Conservation (phyloP, 2,888 invertebrate species). For the Synergus gifuensis region DNA sequence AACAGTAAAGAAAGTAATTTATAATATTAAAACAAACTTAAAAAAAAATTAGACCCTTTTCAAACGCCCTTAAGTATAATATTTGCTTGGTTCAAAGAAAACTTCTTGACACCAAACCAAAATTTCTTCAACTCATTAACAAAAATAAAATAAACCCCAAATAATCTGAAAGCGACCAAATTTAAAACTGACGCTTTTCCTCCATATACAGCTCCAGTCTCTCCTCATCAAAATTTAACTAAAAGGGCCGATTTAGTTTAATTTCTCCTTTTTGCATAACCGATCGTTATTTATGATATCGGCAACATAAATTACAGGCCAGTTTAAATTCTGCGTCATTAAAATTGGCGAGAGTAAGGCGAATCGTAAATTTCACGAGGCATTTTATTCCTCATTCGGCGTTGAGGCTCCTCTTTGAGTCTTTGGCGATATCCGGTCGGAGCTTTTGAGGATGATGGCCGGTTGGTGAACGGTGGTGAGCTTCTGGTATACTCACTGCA, state of each 20-base stretch:
- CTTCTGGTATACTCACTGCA: slow-evolving; percentile 12
- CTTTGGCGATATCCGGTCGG: slow-evolving; percentile 38
- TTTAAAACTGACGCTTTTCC: not conserved
- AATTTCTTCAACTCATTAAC: too few relatives aligned
- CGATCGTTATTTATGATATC: slow-evolving; percentile 42
- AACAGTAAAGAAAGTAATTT: too few relatives aligned
- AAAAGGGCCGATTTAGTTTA: slow-evolving; percentile 19
- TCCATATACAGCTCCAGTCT: not conserved
- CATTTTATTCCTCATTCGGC: slow-evolving; percentile 41
- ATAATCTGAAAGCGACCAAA: slow-evolving; percentile 15
- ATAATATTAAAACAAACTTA: too few relatives aligned
- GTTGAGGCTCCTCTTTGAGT: not conserved
- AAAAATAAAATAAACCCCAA: not conserved
- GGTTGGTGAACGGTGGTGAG: not conserved
- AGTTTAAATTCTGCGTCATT: slow-evolving; percentile 41
- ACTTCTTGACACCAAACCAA: too few relatives aligned
- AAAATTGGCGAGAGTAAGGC: slow-evolving; percentile 39
- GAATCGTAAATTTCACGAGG: slow-evolving; percentile 42
- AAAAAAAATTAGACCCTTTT: too few relatives aligned
- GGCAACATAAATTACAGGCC: slow-evolving; percentile 42
- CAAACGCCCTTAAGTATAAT: too few relatives aligned
- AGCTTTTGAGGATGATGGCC: slow-evolving; percentile 38
- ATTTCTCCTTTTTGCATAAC: slow-evolving; percentile 38
- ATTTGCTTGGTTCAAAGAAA: too few relatives aligned
- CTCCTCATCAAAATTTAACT: slow-evolving; percentile 33